Conservation (phyloP, 1,140 invertebrate genomes). For the Camponotus pennsylvanicus region DNA sequence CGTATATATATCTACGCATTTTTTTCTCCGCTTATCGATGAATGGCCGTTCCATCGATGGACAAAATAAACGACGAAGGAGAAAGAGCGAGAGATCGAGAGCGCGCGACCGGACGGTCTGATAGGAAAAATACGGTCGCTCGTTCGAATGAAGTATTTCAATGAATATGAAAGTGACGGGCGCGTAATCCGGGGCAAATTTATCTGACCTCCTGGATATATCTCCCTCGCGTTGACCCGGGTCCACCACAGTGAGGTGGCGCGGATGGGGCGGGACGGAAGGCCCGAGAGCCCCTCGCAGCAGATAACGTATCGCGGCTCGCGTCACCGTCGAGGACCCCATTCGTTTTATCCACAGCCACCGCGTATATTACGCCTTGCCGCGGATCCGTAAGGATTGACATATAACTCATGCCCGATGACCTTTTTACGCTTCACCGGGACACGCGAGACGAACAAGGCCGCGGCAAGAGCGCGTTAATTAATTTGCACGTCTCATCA, state of each 20-base stretch:
- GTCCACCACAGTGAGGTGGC: conserved; percentile 31
- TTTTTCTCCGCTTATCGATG: conserved; percentile 31
- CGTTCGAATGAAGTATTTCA: conserved; percentile 80
- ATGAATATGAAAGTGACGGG: conserved; percentile 83
- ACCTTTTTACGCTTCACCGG: conserved; percentile 67
- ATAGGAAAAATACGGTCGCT: conserved; percentile 77
- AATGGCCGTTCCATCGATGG: conserved; percentile 14
- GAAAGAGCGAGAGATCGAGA: conserved; percentile 19
- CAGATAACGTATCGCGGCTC: conserved; percentile 80
- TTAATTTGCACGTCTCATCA: conserved; percentile 60
- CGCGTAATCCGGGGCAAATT: conserved; percentile 81
- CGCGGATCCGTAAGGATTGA: conserved; percentile 67
- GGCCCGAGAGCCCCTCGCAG: conserved; percentile 43
- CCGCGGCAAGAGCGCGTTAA: conserved; percentile 56
- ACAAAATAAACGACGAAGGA: conserved; percentile 43
- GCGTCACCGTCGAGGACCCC: conserved; percentile 68
- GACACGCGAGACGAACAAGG: conserved; percentile 32
- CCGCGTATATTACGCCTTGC: conserved; percentile 74
- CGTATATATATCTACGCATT: conserved; percentile 24
- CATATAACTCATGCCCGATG: conserved; percentile 71
- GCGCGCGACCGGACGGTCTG: conserved; percentile 22
- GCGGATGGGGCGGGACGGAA: neutral
- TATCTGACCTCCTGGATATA: conserved; percentile 76
- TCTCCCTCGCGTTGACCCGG: conserved; percentile 70
- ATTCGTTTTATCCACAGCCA: conserved; percentile 66